Evolutionary conservation across 2,113 vertebrate species (phyloP).

Genomic region (Ictalurus furcatus): DNA sequence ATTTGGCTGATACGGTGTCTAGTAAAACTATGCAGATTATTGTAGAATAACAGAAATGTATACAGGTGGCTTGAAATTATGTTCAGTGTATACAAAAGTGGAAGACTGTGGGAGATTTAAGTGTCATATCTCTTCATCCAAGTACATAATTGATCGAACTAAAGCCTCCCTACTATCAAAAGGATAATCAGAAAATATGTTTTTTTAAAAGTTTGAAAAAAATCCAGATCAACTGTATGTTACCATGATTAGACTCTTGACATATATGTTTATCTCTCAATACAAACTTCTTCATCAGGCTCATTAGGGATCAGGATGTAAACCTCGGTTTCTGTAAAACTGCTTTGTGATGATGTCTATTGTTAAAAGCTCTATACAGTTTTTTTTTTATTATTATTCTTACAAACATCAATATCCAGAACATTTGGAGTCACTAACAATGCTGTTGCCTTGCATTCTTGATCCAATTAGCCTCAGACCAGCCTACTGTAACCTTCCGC

Average conservation of each 20-base stretch:
- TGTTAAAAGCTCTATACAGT: not conserved
- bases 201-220: not conserved
- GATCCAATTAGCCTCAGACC: not conserved
- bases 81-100: not conserved
- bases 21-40: not conserved
- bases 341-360: not conserved
- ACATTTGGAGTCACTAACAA: not conserved
- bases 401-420: not conserved
- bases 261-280: not conserved
- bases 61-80: not conserved
- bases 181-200: not conserved
- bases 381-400: not conserved
- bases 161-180: not conserved
- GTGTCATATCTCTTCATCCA: not conserved
- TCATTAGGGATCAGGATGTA: not conserved
- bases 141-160: not conserved
- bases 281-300: not conserved
- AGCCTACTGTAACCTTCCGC: not conserved
- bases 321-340: not conserved
- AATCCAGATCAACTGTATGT: not conserved
- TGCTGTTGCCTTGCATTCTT: not conserved
- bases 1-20: not conserved
- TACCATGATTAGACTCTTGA: not conserved
- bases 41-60: not conserved
- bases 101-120: not conserved